Base-by-base conservation (phyloP, 2,113 vertebrate genomes). In the Strix uralensis region DNA sequence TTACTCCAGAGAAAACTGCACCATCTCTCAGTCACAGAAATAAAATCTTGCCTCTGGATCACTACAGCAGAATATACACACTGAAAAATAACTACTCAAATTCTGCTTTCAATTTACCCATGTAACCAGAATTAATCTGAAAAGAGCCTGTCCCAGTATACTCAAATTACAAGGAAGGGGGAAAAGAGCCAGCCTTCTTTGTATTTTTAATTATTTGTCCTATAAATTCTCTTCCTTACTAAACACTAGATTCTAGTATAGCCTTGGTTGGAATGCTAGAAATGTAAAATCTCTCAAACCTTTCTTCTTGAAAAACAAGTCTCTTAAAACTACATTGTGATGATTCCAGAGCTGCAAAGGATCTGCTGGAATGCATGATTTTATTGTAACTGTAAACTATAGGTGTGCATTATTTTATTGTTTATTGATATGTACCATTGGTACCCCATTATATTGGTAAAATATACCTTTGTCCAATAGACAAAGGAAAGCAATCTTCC, bases 181-280 rank as follows among this genome's bases (percentile, higher is more conserved):
- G 0, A 32, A 89, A 54, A 1, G 3, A 85, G 20, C 2, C 30
- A 82, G 11, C 3, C 5, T 38, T n/a, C 3, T 25, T 47, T 32
- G 2, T 25, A 26, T 36, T 70, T 85, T 73, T 9, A 15, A 3
- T 0, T 51, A 22, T 73, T 89, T 81, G 42, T 4, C 36, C 15
- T 49, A 34, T 46, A 57, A 69, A 79, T 74, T 77, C 11, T n/a
- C 13, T 85, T 66, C 14, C 46, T 18, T 61, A 23, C 3, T 46
- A 40, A 14, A 66, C 32, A 65, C 2, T 7, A 46, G 17, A 49
- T 82, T 73, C 44, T 57, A 81, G 10, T 27, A 44, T 4, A 83
- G 7, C 16, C 3, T 92, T 47, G 4, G 5, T 49, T 80, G 16
- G 27, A 71, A 63, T 29, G 13, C 3, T 52, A 82, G 34, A 66